phyloP scores from a whole-genome alignment of 1,140 invertebrate species.

The Gryon sp. region DNA sequence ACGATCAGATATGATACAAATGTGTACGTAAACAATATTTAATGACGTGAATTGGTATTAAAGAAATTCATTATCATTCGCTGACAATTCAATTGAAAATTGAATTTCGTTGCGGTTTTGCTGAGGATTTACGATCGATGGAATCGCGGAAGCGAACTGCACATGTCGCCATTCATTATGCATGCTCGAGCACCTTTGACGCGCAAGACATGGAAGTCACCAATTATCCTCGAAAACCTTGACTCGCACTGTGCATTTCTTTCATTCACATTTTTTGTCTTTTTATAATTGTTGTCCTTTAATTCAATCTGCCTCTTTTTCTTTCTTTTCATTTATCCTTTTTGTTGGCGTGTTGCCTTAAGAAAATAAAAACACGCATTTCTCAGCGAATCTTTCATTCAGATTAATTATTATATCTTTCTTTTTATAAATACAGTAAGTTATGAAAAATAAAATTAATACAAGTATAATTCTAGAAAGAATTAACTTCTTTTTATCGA shows the following conservation, averaged over 20 bases:
- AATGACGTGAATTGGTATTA: not conserved
- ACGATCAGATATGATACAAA: not conserved
- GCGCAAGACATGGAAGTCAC: constrained; percentile 61
- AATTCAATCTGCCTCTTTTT: not conserved
- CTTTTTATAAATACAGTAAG: too few species aligned
- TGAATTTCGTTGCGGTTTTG: constrained; percentile 35
- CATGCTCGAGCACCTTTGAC: constrained; percentile 49
- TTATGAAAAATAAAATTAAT: too few species aligned
- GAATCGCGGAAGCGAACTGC: constrained; percentile 18
- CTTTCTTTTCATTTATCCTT: not conserved
- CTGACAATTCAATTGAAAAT: constrained; percentile 46
- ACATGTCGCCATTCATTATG: constrained; percentile 43
- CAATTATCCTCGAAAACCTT: constrained; percentile 63
- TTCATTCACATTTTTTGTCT: not conserved
- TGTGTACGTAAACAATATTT: not conserved
- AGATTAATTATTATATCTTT: too few species aligned
- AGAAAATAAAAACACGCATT: too few species aligned
- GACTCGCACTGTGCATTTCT: constrained; percentile 22
- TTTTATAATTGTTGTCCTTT: too few species aligned
- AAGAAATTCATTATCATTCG: constrained; percentile 28
- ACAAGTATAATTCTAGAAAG: too few species aligned
- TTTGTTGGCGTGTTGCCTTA: too few species aligned
- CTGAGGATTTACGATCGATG: constrained; percentile 34
- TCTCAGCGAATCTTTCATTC: too few species aligned
- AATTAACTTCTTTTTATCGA: too few species aligned